Conservation (phyloP, 2,113 vertebrate genomes). For the Ardeotis arabs region DNA sequence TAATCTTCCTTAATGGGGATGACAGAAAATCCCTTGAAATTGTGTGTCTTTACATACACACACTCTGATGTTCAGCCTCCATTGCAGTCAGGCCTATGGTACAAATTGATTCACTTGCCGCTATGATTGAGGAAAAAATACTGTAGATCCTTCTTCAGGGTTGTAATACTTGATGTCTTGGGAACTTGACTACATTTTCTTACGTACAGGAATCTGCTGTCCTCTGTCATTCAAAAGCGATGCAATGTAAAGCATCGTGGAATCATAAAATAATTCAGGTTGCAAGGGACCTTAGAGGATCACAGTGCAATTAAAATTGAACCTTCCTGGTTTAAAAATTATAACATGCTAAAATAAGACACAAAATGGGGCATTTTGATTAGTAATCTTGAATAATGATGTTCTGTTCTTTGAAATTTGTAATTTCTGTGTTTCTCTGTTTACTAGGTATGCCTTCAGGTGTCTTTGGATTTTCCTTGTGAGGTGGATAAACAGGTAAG, state of each 20-base stretch:
- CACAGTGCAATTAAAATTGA: background rate
- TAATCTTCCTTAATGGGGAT: background rate
- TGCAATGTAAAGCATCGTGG: background rate
- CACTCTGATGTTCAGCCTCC: background rate
- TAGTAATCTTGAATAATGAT: background rate
- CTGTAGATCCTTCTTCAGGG: background rate
- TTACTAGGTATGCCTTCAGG: slow-evolving; percentile 32
- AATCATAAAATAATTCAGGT: background rate
- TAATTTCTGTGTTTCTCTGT: background rate
- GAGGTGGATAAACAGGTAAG: slow-evolving; percentile 19
- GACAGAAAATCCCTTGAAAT: background rate
- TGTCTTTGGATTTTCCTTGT: slow-evolving; percentile 35
- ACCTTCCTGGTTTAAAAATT: background rate
- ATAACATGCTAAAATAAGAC: background rate
- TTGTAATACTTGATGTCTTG: background rate
- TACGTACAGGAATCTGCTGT: background rate
- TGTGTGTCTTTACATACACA: background rate
- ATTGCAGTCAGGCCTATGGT: background rate
- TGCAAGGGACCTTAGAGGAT: background rate
- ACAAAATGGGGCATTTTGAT: background rate
- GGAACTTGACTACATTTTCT: background rate
- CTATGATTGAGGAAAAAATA: background rate
- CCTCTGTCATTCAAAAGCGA: background rate
- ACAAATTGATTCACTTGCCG: background rate
- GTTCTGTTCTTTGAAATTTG: background rate